phyloP scores from a whole-genome alignment of 2,888 invertebrate genomes.

The Drymonia ruficornis region DNA sequence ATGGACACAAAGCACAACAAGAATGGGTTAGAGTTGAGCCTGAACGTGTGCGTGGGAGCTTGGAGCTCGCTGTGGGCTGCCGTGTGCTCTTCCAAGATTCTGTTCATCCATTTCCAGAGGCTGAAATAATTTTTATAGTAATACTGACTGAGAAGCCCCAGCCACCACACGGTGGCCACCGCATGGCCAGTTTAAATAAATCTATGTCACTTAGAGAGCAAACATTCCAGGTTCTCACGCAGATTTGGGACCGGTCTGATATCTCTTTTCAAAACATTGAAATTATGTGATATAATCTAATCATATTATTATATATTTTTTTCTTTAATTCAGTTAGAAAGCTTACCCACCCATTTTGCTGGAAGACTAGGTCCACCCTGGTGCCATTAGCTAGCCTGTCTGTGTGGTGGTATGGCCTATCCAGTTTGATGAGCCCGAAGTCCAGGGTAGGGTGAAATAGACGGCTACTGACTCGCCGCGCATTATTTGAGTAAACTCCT shows the following conservation, averaged over 20 bases:
- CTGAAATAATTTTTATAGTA: slow-evolving; percentile 23
- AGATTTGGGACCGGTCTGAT: too few relatives aligned
- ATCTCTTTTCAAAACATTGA: too few relatives aligned
- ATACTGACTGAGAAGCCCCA: too few relatives aligned
- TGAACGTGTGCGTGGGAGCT: slow-evolving; percentile 5
- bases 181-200: too few relatives aligned
- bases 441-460: slow-evolving; percentile 23
- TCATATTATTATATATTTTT: too few relatives aligned
- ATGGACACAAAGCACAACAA: slow-evolving; percentile 29
- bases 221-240: too few relatives aligned
- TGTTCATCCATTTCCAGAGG: slow-evolving; percentile 33
- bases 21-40: slow-evolving; percentile 19
- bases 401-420: slow-evolving; percentile 20
- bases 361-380: slow-evolving; percentile 16
- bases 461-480: background rate
- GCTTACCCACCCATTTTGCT: slow-evolving; percentile 9
- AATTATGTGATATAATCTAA: too few relatives aligned
- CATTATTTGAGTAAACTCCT: background rate
- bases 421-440: slow-evolving; percentile 26
- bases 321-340: background rate
- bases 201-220: too few relatives aligned
- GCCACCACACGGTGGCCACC: too few relatives aligned
- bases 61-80: background rate
- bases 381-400: slow-evolving; percentile 31
- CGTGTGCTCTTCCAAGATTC: slow-evolving; percentile 13